These are phyloP conservation scores for Gobius niger DNA, from an alignment of 2,113 vertebrate genomes.

Conservation along the genomic window DNA sequence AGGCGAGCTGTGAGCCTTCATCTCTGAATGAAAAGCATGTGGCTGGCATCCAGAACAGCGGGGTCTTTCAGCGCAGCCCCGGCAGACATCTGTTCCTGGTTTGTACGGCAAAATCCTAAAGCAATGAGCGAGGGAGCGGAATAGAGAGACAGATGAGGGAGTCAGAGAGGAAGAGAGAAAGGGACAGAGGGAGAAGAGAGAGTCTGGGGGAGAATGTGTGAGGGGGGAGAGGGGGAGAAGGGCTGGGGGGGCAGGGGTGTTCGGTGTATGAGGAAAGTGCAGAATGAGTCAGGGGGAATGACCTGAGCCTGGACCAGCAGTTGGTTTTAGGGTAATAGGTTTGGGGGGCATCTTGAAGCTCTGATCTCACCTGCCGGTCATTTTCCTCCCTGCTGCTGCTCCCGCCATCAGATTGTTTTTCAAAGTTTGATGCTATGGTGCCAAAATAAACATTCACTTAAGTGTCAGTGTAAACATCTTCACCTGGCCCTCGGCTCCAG, in stretches of 20 bases:
- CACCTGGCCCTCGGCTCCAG: constrained; percentile 43
- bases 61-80: constrained; percentile 81
- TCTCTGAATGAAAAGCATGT: constrained; percentile 86
- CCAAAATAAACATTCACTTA: constrained; percentile 46
- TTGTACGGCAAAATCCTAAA: constrained; percentile 79
- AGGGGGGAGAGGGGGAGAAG: constrained; percentile 7
- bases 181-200: not conserved
- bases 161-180: not conserved
- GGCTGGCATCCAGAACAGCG: constrained; percentile 84
- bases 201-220: not conserved
- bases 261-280: not conserved
- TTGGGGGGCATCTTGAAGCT: constrained; percentile 39
- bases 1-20: constrained; percentile 80
- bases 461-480: constrained; percentile 56
- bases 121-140: constrained; percentile 48
- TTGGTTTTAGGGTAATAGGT: constrained; percentile 57
- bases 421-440: constrained; percentile 30
- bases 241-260: not conserved
- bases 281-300: no score
- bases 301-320: constrained; percentile 41
- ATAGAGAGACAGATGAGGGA: constrained; percentile 51
- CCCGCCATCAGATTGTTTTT: not conserved
- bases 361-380: constrained; percentile 32
- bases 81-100: constrained; percentile 82
- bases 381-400: not conserved